Evolutionary conservation across 2,888 invertebrate genomes (phyloP), one percentile per base, ranked within the genome.

Genomic region (Athalia circularis): DNA sequence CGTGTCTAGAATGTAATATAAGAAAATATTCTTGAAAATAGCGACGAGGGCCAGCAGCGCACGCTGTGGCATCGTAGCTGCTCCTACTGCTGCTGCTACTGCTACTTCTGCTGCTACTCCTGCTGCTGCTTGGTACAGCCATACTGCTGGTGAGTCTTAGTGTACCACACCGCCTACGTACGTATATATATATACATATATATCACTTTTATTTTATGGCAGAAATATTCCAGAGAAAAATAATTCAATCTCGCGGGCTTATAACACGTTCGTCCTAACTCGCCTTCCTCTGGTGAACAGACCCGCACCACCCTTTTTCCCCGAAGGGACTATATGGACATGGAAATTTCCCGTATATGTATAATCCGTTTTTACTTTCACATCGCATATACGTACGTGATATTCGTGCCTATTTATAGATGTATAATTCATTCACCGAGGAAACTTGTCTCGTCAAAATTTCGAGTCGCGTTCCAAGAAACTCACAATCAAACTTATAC

Each of bases 1-100:
- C 85, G 83, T 87, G 87, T 87, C 85, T 81, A 85, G 85, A 86
- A 87, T 85, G 88, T 87, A 88, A 88, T 88, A 88, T 88, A 86
- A 87, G 87, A 85, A 85, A 87, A 85, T 74, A 76, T 78, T 67
- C 67, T 74, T 83, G 85, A 86, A 88, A 86, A 87, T 88, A 86
- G 85, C 75, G 61, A 52, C 61, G 75, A 43, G 64, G 62, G 75
- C 57, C 57, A 47, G 45, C 61, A 3, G 65, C 29, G 29, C 29
- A 5, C 29, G 62, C 15, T 62, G 47, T 47, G 47, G 54, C 70
- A n/a, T 70, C 52, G 45, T 47, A 61, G 61, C 47, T 29, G 8
- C 52, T 75, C 62, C 75, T 68, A 11, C 52, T 68, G 29, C 52
- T 1, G 29, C 29, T 52, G 11, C 68, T 29, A 2, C 29, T 29